These are phyloP conservation scores for Peromyscus polionotus DNA, from an alignment of 2,113 vertebrate species.

Conservation along the genomic window DNA sequence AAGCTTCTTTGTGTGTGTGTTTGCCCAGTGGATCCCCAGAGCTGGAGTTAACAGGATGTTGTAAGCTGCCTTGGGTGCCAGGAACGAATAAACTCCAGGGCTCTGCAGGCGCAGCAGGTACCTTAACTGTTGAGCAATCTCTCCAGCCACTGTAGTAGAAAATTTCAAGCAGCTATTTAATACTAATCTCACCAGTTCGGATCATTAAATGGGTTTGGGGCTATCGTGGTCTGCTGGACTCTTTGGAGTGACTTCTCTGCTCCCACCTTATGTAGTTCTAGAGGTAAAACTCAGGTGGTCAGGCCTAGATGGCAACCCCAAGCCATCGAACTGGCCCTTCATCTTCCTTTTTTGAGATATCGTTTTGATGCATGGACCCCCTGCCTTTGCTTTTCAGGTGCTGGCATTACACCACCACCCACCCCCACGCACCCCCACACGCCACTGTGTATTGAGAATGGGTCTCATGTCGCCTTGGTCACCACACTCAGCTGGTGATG, in stretches of 20 bases:
- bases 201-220: not conserved
- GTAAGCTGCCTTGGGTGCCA: not conserved
- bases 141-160: not conserved
- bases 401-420: too few relatives aligned
- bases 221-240: slow-evolving; percentile 13
- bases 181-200: not conserved
- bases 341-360: not conserved
- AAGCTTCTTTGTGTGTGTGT: not conserved
- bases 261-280: not conserved
- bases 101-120: not conserved
- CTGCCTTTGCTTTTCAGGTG: not conserved
- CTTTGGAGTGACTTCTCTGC: not conserved
- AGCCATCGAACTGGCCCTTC: not conserved
- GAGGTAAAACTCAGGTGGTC: not conserved
- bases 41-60: not conserved
- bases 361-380: not conserved
- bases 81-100: not conserved
- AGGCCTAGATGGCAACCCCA: not conserved
- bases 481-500: not conserved
- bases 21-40: not conserved
- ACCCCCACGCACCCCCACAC: not conserved
- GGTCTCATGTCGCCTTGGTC: not conserved
- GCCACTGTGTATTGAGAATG: not conserved
- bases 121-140: not conserved
- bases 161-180: slow-evolving; percentile 35